A percentile compares a stretch with the other conserved stretches of the same genome.
Conservation (phyloP, 2,797 vertebrate species). For the Pseudotriccus pelzelni region DNA sequence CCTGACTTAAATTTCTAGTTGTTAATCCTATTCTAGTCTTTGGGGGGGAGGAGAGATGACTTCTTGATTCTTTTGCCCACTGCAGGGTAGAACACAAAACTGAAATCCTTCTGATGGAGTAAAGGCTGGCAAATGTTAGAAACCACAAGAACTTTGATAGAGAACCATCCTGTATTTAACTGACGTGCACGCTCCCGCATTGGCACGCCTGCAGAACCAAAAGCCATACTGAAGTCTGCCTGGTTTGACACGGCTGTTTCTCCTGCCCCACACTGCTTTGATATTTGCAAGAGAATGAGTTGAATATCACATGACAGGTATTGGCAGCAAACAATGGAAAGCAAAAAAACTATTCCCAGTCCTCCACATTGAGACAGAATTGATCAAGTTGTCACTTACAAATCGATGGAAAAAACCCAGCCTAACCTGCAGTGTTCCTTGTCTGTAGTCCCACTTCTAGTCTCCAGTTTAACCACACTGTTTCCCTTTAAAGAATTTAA, state of each 20-base stretch:
- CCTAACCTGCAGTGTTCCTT: background rate
- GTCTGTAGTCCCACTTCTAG: background rate
- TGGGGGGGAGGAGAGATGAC: background rate
- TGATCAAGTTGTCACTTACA: slow-evolving; percentile 46
- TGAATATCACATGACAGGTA: background rate
- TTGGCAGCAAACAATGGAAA: slow-evolving; percentile 41
- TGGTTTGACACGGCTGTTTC: background rate
- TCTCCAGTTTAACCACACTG: slow-evolving; percentile 6
- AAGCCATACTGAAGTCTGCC: background rate
- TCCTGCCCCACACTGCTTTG: background rate
- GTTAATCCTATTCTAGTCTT: slow-evolving; percentile 13
- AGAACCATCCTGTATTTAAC: slow-evolving; percentile 6
- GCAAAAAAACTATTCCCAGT: slow-evolving; percentile 1
- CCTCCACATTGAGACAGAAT: background rate
- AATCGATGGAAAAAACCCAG: background rate
- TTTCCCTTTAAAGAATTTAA: slow-evolving; percentile 33
- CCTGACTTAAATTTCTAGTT: slow-evolving; percentile 40
- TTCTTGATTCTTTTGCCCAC: background rate
- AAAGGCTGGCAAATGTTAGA: slow-evolving; percentile 22
- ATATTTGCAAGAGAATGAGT: background rate
- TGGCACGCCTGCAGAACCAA: rapidly evolving
- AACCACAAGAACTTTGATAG: slow-evolving; percentile 26
- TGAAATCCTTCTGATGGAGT: background rate
- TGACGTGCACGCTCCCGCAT: background rate
- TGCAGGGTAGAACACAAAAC: background rate